Evolutionary conservation across 2,888 invertebrate species (phyloP).

Genomic region (Apocheima hispidaria): DNA sequence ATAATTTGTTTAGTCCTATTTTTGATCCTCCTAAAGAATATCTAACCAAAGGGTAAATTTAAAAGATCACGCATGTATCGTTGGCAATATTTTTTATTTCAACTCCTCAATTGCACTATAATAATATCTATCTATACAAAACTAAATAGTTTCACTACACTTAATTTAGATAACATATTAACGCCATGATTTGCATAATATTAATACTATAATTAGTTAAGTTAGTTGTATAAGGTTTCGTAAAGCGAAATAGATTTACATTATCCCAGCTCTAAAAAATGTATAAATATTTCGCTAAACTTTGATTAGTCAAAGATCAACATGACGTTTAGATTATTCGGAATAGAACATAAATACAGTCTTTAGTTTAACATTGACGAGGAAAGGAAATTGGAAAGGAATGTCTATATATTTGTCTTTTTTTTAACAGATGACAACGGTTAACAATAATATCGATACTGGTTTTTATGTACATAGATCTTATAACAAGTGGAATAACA

Average conservation of each 20-base stretch:
- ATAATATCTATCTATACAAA: conserved; percentile 77
- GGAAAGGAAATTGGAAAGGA: conserved; percentile 38
- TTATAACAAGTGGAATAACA: conserved; percentile 72
- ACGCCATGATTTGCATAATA: conserved; percentile 54
- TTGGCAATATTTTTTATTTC: conserved; percentile 80
- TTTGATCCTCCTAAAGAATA: too few relatives aligned
- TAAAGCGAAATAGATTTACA: conserved; percentile 75
- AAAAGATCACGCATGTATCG: conserved; percentile 53
- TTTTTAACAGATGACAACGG: conserved; percentile 40
- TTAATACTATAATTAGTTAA: conserved; percentile 45
- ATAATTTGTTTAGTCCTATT: too few relatives aligned
- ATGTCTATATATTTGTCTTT: conserved; percentile 15
- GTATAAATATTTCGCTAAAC: conserved; percentile 74
- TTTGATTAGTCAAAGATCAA: conserved; percentile 30
- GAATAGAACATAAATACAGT: conserved; percentile 56
- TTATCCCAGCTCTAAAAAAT: conserved; percentile 82
- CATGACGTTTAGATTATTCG: conserved; percentile 43
- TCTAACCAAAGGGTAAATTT: background rate
- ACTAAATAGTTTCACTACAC: conserved; percentile 75
- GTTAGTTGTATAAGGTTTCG: conserved; percentile 48
- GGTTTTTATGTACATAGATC: conserved; percentile 81
- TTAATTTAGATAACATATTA: conserved; percentile 66
- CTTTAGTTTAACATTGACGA: conserved; percentile 64
- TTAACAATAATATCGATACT: conserved; percentile 63
- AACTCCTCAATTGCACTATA: conserved; percentile 81